Conservation (phyloP, 2,797 vertebrate genomes). For the Rhinogobio ventralis region DNA sequence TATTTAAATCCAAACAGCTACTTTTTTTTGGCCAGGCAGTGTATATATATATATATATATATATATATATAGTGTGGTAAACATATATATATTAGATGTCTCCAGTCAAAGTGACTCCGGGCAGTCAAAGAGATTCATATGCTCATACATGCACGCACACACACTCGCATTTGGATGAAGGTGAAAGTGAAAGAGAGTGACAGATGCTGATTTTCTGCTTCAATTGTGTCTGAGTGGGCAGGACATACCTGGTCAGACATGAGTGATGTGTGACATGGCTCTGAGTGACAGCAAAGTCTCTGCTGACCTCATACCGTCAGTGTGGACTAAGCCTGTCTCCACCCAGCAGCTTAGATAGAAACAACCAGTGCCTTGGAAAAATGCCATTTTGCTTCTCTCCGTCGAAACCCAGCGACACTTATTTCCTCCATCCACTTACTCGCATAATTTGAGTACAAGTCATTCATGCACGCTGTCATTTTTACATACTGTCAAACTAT, state of each 20-base stretch:
- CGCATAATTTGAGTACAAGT: constrained; percentile 40
- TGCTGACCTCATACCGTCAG: constrained; percentile 48
- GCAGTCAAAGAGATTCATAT: constrained; percentile 13
- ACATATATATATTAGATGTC: neutral
- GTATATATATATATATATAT: too few relatives aligned
- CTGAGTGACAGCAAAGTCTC: constrained; percentile 46
- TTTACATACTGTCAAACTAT: constrained; percentile 34
- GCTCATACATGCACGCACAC: constrained; percentile 19
- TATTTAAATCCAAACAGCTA: too few relatives aligned
- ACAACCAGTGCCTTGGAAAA: constrained; percentile 37
- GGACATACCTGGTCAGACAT: constrained; percentile 49
- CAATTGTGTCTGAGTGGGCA: constrained; percentile 44
- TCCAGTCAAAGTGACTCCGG: constrained; percentile 22
- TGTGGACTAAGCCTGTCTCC: constrained; percentile 25
- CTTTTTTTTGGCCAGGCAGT: too few relatives aligned
- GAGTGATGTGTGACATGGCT: constrained; percentile 44
- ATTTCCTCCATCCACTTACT: constrained; percentile 16
- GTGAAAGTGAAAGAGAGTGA: constrained; percentile 52
- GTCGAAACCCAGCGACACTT: neutral
- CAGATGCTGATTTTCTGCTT: constrained; percentile 53
- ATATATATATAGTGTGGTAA: too few relatives aligned
- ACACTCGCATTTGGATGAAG: constrained; percentile 36
- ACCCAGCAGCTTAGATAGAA: constrained; percentile 41
- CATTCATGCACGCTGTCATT: constrained; percentile 26
- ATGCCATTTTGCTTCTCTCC: constrained; percentile 30